Conservation (phyloP, 1,140 invertebrate species). For the Macrocentrus cingulum region DNA sequence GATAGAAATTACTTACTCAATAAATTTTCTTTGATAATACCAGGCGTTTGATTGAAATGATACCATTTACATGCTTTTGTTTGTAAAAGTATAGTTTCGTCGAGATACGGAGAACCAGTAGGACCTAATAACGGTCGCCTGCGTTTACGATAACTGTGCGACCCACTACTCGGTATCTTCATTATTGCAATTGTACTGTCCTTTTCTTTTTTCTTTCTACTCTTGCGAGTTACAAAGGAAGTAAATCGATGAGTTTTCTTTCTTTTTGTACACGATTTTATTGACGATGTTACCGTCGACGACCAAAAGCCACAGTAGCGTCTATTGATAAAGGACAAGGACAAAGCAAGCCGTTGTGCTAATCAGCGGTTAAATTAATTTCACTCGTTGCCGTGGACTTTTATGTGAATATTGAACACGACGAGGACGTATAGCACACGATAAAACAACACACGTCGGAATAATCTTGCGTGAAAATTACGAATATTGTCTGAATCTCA, state of each 20-base stretch:
- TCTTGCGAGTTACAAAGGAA: background rate
- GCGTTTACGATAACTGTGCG: conserved; percentile 44
- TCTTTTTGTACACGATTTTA: too few species aligned
- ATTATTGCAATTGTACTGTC: conserved; percentile 31
- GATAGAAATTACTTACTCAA: conserved; percentile 47
- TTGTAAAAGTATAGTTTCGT: conserved; percentile 40
- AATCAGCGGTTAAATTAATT: too few species aligned
- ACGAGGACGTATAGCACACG: too few species aligned
- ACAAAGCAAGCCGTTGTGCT: conserved; percentile 1
- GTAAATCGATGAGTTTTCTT: background rate
- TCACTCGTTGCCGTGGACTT: too few species aligned
- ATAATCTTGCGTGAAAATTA: too few species aligned
- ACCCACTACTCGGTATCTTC: conserved; percentile 16
- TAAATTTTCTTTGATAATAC: conserved; percentile 34
- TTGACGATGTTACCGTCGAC: too few species aligned
- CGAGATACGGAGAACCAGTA: conserved; percentile 48
- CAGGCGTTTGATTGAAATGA: conserved; percentile 34
- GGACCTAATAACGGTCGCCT: conserved; percentile 50
- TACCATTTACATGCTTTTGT: conserved; percentile 47
- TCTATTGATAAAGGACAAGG: conserved; percentile 13
- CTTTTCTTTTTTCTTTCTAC: conserved; percentile 5
- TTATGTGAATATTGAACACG: too few species aligned
- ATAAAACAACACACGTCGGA: too few species aligned
- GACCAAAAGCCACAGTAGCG: background rate
- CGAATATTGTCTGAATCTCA: too few species aligned